Evolutionary conservation across 1,140 invertebrate species (phyloP), one percentile per base, ranked within the genome.

Genomic region (Pissodes strobi): DNA sequence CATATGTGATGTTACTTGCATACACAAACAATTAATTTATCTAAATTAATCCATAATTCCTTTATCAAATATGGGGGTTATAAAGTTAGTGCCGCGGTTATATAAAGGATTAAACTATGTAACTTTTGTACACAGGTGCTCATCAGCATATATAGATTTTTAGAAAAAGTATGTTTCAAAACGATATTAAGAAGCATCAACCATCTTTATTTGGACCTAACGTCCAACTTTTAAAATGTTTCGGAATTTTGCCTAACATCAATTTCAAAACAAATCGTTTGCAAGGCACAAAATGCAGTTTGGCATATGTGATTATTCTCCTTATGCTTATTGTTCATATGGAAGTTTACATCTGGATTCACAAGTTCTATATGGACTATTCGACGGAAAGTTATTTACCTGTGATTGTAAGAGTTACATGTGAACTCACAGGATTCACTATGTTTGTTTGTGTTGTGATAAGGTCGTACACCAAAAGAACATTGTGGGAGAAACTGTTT

Each of bases 331-430:
- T 62, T 1, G 8, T 27, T 10, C 13, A 18, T 2, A 62, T 62
- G 59, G 59, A 62, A 45, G 23, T 62, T n/a, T 62, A 52, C 34
- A 62, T 62, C 12, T 62, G 59, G 59, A 15, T 52, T 10, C 45
- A 62, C 18, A 62, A 62, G 38, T 62, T 62, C 15, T 62, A 62
- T 25, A 62, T 21, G 10, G 59, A 43, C 0, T 62, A 62, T 39
- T 62, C 59, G 3, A 13, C 12, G 6, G 45, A 60, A 37, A 60
- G 57, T 51, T 60, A 60, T 15, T 39, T 60, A 17, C 43, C 57
- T 1, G 27, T 60, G 45, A 49, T 51, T 12, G 57, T 60, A 21
- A 21, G 57, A 18, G 46, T 60, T 1, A 38, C 19, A n/a, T 60
- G 57, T 25, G 57, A 60, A 22, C 27, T 60, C 10, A 27, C 57